Conservation (phyloP, 2,888 invertebrate species). For the Galeruca laticollis region DNA sequence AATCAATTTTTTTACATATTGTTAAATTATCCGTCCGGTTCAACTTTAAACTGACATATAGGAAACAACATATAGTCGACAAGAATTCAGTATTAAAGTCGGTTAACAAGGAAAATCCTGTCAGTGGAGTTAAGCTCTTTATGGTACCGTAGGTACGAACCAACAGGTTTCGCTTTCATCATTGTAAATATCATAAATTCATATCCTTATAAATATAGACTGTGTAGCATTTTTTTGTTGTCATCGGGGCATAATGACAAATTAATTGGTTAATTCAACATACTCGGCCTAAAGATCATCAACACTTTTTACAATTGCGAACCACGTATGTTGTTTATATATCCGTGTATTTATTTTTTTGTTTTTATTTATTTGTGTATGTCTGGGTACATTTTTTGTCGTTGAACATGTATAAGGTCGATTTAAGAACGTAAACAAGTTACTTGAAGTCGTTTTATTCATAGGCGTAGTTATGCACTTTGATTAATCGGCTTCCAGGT, state of each 20-base stretch:
- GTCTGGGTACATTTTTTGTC: slow-evolving; percentile 24
- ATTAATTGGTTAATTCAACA: slow-evolving; percentile 34
- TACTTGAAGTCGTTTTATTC: background rate
- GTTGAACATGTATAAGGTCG: slow-evolving; percentile 14
- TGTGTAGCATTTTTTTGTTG: slow-evolving; percentile 26
- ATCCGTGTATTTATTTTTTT: slow-evolving; percentile 2
- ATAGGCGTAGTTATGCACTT: background rate
- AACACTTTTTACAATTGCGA: slow-evolving; percentile 37
- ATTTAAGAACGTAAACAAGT: slow-evolving; percentile 9
- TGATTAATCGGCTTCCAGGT: no score
- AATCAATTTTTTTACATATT: no score
- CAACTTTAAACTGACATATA: no score
- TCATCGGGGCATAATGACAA: slow-evolving; percentile 31
- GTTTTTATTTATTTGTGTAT: slow-evolving; percentile 12
- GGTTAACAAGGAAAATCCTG: slow-evolving; percentile 26
- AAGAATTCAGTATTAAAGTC: no score
- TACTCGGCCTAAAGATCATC: slow-evolving; percentile 38
- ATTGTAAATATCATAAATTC: slow-evolving; percentile 34
- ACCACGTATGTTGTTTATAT: slow-evolving; percentile 23
- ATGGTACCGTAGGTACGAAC: background rate
- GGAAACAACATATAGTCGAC: no score
- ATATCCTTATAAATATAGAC: slow-evolving; percentile 19
- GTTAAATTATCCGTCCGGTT: no score
- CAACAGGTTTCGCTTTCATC: slow-evolving; percentile 28
- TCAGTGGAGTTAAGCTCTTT: slow-evolving; percentile 31